phyloP scores from a whole-genome alignment of 2,888 invertebrate genomes.

The Pammene aurita region DNA sequence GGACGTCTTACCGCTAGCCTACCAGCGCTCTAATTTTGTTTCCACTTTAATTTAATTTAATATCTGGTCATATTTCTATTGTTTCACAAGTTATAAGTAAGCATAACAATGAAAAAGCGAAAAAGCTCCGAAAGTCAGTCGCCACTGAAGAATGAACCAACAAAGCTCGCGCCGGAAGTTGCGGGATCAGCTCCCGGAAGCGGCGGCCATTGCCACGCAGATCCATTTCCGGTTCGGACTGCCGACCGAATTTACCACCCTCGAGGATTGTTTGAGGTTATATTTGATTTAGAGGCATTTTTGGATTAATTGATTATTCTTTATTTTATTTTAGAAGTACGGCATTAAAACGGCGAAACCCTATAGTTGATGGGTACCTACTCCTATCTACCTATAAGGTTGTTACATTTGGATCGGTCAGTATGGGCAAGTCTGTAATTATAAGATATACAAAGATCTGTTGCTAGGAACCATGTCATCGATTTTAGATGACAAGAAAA shows the following conservation, averaged over 20 bases:
- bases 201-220: conserved; percentile 57
- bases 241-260: conserved; percentile 54
- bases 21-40: too few relatives aligned
- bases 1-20: too few relatives aligned
- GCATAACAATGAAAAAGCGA: background rate
- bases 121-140: background rate
- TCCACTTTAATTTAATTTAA: too few relatives aligned
- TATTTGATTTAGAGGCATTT: conserved; percentile 25
- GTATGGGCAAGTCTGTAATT: too few relatives aligned
- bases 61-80: background rate
- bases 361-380: too few relatives aligned
- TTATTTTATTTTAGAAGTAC: background rate
- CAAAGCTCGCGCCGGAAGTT: conserved; percentile 55
- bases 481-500: too few relatives aligned
- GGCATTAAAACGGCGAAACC: too few relatives aligned
- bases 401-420: too few relatives aligned
- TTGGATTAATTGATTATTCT: conserved; percentile 9
- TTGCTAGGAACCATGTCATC: too few relatives aligned
- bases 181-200: conserved; percentile 64
- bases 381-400: too few relatives aligned
- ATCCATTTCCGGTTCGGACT: conserved; percentile 64
- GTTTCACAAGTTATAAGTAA: background rate
- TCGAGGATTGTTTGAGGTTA: conserved; percentile 12
- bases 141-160: conserved; percentile 46
- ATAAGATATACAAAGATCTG: too few relatives aligned